These are phyloP conservation scores for Macroramphosus scolopax DNA, from an alignment of 2,797 vertebrate species.

Conservation along the genomic window DNA sequence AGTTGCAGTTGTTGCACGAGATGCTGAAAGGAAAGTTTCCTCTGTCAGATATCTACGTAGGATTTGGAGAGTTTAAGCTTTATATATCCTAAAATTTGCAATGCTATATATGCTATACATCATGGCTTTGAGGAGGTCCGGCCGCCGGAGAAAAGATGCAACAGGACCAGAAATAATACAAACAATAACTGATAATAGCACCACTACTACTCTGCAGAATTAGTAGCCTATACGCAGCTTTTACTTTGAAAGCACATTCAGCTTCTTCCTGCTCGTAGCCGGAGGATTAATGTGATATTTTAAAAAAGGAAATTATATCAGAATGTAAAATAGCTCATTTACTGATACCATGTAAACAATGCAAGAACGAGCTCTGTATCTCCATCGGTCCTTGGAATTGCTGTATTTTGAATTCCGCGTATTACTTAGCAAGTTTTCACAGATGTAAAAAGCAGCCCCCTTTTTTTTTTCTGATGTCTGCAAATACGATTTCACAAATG, in stretches of 20 bases:
- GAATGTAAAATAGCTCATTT: constrained; percentile 13
- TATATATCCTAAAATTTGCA: no score
- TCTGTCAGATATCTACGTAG: constrained; percentile 41
- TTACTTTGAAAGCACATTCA: background rate
- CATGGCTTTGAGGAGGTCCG: no score
- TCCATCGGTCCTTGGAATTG: constrained; percentile 14
- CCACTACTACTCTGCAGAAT: background rate
- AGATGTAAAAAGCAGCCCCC: constrained; percentile 28
- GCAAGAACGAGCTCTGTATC: constrained; percentile 3
- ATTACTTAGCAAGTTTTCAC: constrained; percentile 8
- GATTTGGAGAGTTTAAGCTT: no score
- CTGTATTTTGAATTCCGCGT: constrained; percentile 22
- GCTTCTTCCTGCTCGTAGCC: constrained; percentile 6
- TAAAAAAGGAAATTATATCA: constrained; percentile 8
- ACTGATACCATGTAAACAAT: no score
- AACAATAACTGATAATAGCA: background rate
- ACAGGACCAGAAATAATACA: no score
- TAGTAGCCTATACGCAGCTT: background rate
- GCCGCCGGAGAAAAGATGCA: no score
- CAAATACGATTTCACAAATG: constrained; percentile 55
- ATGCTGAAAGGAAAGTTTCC: constrained; percentile 28
- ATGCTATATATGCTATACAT: no score
- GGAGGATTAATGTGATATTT: constrained; percentile 13
- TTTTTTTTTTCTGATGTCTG: constrained; percentile 34
- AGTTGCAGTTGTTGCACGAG: constrained; percentile 26